Base-by-base conservation (phyloP, 2,113 vertebrate species). In the Phalacrocorax carbo region DNA sequence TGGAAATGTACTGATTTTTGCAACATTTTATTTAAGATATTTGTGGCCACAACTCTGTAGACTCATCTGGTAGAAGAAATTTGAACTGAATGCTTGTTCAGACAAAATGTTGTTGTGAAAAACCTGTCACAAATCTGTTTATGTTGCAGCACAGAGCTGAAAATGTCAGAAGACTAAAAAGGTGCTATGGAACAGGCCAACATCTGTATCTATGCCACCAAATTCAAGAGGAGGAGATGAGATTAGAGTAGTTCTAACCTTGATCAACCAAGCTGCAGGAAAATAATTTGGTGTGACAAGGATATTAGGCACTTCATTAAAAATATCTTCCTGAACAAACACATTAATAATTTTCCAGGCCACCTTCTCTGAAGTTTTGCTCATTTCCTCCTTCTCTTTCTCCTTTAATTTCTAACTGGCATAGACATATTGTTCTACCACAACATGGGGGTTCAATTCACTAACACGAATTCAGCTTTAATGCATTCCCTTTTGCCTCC, bases 391-490 rank as follows among this genome's bases (percentile, higher is more conserved):
- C 15, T 82, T 26, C 29, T 58, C 34, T 61, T 38, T 5, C 9
- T 57, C 30, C 29, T 86, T 58, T 68, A 49, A 78, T 77, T 94
- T 96, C 55, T 55, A 55, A 23, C 15, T 27, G 46, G 36, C 30
- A 58, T 4, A 64, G 60, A 54, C 14, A 54, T 93, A 95, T 96
- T 78, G 65, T 62, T 86, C 71, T n/a, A 34, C 27, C 65, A 52
- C 22, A 62, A 66, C 0, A 0, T 1, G 13, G 68, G 83, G 11
- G 27, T 84, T 88, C 38, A 38, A 86, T 68, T 90, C n/a, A 30
- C 75, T 96, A 90, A 82, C 66, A 51, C 95, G 83, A 91, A 89
- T 83, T 79, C 48, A 79, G 58, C 72, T 90, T 88, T 61, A 86
- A 66, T 22, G 22, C 44, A 73, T 87, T 88, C 90, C 38, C 25